Evolutionary conservation across 2,888 invertebrate species (phyloP), one percentile per base, ranked within the genome.

Genomic region (Tetropium fuscum): DNA sequence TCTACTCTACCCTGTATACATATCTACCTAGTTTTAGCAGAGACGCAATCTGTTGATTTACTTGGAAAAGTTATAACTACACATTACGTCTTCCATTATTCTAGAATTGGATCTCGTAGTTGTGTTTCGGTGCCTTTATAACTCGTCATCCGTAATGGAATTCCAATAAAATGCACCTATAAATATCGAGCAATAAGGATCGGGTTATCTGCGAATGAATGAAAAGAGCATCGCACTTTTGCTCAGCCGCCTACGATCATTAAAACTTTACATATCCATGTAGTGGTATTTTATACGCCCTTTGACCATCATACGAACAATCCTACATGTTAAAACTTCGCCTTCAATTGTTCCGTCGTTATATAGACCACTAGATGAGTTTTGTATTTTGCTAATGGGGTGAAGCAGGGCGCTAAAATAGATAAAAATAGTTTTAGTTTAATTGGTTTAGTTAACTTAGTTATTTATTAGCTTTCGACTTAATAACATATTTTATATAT

Each of bases 221-320:
- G 45, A 58, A 44, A 32, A 45, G 53, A 45, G 53, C 53, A 53
- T 51, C 40, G 53, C 30, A 53, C 45, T 45, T 51, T 40, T 51
- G 34, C 47, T 32, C 18, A 27, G 27, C 59, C 53, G 48, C 59
- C 59, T 30, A 60, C 59, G 53, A 51, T 16, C 22, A 49, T 27
- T 49, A 44, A 47, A 34, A 44, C 6, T 41, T 40, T 27, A 51
- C 40, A 18, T 40, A 19, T 51, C 38, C 63, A 61, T 65, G 66
- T 66, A 65, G 63, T 65, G 69, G 58, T 60, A 69, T 67, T 63
- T 69, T 66, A 64, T 64, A 69, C 69, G 69, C 69, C 69, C 66
- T 66, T 58, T 62, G 62, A 64, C 64, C 66, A 67, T 67, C 66
- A 64, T 49, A 60, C 48, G 38, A 54, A 54, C 59, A 49, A 49